A percentile compares a stretch with the other conserved stretches of the same genome.
phyloP scores from a whole-genome alignment of 2,797 vertebrate species.

The Acanthurus leucopareius region DNA sequence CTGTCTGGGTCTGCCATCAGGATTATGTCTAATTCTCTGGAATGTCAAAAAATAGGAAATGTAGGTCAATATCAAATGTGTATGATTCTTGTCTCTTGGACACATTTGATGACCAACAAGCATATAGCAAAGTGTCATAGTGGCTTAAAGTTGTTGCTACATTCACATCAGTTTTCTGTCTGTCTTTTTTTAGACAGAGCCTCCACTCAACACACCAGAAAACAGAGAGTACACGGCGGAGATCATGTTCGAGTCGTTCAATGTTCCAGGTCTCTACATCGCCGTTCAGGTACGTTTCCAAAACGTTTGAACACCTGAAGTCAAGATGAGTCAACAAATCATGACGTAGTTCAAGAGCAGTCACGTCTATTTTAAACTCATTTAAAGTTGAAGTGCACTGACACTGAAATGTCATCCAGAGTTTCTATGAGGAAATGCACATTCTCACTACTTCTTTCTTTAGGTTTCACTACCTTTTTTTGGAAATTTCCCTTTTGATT shows the following conservation, averaged over 20 bases:
- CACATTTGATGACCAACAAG: too few relatives aligned
- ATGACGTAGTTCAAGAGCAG: too few relatives aligned
- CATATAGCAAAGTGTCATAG: background rate
- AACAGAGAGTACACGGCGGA: constrained; percentile 95
- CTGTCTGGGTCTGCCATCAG: too few relatives aligned
- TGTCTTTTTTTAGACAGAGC: constrained; percentile 88
- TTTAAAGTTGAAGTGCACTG: background rate
- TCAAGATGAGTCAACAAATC: background rate
- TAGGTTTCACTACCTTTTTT: background rate
- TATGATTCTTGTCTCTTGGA: too few relatives aligned
- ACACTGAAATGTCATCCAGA: background rate
- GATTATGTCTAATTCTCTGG: too few relatives aligned
- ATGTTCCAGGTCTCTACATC: constrained; percentile 94
- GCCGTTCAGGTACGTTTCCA: constrained; percentile 90
- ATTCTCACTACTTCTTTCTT: constrained; percentile 46
- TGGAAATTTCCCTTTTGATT: background rate
- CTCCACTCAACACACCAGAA: constrained; percentile 94
- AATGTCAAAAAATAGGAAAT: background rate
- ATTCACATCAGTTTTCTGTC: background rate
- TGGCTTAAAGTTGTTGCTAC: background rate
- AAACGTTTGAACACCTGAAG: background rate
- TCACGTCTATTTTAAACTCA: background rate
- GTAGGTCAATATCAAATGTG: background rate
- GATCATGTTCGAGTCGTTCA: constrained; percentile 97
- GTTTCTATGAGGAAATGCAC: background rate